Conservation (phyloP, 2,888 invertebrate species). For the Xanthorhoe designata region DNA sequence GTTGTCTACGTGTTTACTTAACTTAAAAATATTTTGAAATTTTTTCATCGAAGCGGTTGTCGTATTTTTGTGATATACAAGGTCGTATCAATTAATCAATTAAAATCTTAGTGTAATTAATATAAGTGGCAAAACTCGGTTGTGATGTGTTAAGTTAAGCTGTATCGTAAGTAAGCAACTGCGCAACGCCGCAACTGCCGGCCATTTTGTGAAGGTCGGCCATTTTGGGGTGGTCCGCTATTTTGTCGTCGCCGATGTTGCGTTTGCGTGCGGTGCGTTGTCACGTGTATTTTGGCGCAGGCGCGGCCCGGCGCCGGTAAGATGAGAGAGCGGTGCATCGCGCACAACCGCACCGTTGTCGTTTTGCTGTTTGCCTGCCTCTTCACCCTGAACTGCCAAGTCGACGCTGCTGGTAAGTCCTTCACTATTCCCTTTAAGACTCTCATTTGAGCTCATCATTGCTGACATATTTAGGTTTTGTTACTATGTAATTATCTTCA, state of each 20-base stretch:
- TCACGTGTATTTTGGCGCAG: slow-evolving; percentile 80
- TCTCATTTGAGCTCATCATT: slow-evolving; percentile 49
- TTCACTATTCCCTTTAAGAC: slow-evolving; percentile 44
- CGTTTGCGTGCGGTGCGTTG: slow-evolving; percentile 67
- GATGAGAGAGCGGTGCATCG: slow-evolving; percentile 82
- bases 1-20: slow-evolving; percentile 73
- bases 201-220: slow-evolving; percentile 29
- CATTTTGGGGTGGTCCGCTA: slow-evolving; percentile 41
- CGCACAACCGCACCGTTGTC: slow-evolving; percentile 78
- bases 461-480: neutral
- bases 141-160: slow-evolving; percentile 84
- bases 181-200: slow-evolving; percentile 22
- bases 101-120: slow-evolving; percentile 51
- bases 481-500: neutral
- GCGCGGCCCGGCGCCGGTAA: slow-evolving; percentile 84
- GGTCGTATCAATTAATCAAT: slow-evolving; percentile 58
- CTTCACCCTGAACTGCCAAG: slow-evolving; percentile 76
- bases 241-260: slow-evolving; percentile 60
- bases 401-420: slow-evolving; percentile 78
- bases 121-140: slow-evolving; percentile 83
- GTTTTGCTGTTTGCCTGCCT: slow-evolving; percentile 78
- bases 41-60: slow-evolving; percentile 85
- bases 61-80: slow-evolving; percentile 83
- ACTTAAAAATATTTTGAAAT: slow-evolving; percentile 66
- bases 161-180: slow-evolving; percentile 69